Evolutionary conservation across 2,113 vertebrate genomes (phyloP).

Genomic region (Hippoglossus stenolepis): DNA sequence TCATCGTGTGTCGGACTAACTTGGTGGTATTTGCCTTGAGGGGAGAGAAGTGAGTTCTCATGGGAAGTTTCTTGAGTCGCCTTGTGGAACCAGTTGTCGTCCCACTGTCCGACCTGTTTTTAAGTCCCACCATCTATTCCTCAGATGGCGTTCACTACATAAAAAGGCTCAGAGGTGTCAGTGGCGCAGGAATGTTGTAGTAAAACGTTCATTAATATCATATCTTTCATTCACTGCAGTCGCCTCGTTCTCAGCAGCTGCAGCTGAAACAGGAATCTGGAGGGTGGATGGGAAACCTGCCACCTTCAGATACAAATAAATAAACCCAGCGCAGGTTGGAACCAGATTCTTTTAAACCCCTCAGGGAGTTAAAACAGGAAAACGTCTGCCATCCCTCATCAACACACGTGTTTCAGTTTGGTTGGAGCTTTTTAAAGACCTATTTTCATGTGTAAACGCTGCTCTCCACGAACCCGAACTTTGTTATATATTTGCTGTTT

Average conservation of each 20-base stretch:
- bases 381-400: neutral
- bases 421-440: neutral
- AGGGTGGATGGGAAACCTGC: neutral
- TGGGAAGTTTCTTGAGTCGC: neutral
- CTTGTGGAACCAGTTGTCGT: conserved; percentile 18
- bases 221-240: neutral
- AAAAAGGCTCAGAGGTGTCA: neutral
- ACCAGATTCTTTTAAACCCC: neutral
- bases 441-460: neutral
- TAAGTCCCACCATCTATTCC: conserved; percentile 7
- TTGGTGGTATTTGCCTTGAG: conserved; percentile 10
- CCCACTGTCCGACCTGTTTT: too few relatives aligned
- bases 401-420: neutral
- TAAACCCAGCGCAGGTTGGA: conserved; percentile 4
- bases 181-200: neutral
- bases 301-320: neutral
- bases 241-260: neutral
- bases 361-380: neutral
- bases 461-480: neutral
- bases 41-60: neutral
- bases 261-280: neutral
- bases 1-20: neutral
- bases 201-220: neutral
- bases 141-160: neutral
- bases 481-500: neutral